Percentiles rank a stretch among this genome's conserved stretches.
Evolutionary conservation across 2,797 vertebrate species (phyloP).

Genomic region (Allobates femoralis): DNA sequence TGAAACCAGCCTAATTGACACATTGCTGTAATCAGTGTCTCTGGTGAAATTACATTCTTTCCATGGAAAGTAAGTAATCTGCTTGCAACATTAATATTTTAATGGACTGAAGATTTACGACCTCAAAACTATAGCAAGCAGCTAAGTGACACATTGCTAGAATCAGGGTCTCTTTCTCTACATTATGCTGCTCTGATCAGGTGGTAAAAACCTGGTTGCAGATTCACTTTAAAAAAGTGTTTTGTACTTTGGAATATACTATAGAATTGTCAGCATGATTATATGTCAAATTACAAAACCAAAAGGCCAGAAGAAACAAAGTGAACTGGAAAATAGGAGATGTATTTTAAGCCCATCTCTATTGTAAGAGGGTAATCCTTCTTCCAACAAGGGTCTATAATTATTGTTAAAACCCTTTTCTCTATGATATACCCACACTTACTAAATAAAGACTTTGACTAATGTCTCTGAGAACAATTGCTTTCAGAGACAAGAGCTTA

Average conservation of each 20-base stretch:
- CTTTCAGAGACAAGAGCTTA: slow-evolving; percentile 34
- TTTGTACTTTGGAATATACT: neutral
- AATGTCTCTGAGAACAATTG: slow-evolving; percentile 43
- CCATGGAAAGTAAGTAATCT: neutral
- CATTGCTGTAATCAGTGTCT: too few species aligned
- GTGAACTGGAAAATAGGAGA: neutral
- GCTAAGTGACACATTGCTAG: too few species aligned
- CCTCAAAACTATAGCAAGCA: too few species aligned
- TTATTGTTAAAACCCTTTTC: slow-evolving; percentile 45
- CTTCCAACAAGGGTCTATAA: slow-evolving; percentile 14
- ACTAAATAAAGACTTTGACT: slow-evolving; percentile 46
- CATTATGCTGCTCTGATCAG: too few species aligned
- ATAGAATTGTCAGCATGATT: neutral
- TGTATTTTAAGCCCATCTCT: slow-evolving; percentile 10
- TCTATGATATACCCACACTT: slow-evolving; percentile 25
- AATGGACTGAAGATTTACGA: neutral
- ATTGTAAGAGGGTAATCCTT: slow-evolving; percentile 15
- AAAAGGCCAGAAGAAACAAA: slow-evolving; percentile 20
- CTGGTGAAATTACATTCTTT: too few species aligned
- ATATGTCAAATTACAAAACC: neutral
- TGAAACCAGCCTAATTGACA: too few species aligned
- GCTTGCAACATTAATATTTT: neutral
- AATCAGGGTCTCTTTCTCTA: too few species aligned
- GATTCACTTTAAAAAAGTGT: neutral
- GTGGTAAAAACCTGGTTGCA: too few species aligned